These are phyloP conservation scores for Mirounga angustirostris DNA, from an alignment of 2,113 vertebrate genomes.

Conservation along the genomic window DNA sequence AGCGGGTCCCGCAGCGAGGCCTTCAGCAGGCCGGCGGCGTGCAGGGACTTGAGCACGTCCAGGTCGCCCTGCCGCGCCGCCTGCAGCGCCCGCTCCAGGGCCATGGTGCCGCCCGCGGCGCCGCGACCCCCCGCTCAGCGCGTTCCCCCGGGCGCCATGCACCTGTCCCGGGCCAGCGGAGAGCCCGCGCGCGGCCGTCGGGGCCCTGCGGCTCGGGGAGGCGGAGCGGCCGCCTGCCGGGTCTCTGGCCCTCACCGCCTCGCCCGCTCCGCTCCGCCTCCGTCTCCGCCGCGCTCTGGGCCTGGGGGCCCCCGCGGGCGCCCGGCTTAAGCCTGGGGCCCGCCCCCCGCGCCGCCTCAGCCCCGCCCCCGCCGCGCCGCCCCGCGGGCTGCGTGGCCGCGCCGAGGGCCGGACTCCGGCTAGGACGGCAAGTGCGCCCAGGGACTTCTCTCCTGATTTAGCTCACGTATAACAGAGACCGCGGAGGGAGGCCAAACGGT, in stretches of 20 bases:
- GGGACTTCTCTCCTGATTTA: background rate
- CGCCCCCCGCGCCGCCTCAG: background rate
- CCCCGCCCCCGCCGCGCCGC: background rate
- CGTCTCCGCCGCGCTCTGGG: constrained; percentile 39
- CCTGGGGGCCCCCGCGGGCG: background rate
- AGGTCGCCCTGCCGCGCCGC: constrained; percentile 94
- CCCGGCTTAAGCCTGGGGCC: background rate
- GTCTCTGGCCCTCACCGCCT: background rate
- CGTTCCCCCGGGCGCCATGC: background rate
- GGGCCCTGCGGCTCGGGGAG: background rate
- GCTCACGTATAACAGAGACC: background rate
- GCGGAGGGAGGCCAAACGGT: too few species aligned
- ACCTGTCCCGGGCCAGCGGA: background rate
- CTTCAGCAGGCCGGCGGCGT: constrained; percentile 86
- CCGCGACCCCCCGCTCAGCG: constrained; percentile 29
- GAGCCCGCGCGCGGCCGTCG: constrained; percentile 36
- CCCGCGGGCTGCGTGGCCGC: background rate
- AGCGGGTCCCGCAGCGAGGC: constrained; percentile 90
- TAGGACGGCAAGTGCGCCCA: rapidly evolving
- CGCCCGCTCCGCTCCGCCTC: background rate
- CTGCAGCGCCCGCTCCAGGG: constrained; percentile 90
- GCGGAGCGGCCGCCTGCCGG: background rate
- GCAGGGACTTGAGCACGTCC: constrained; percentile 88
- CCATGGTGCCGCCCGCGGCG: constrained; percentile 84
- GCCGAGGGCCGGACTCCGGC: rapidly evolving